Conservation (phyloP, 2,888 invertebrate species). For the Zaprionus obscuricornis region DNA sequence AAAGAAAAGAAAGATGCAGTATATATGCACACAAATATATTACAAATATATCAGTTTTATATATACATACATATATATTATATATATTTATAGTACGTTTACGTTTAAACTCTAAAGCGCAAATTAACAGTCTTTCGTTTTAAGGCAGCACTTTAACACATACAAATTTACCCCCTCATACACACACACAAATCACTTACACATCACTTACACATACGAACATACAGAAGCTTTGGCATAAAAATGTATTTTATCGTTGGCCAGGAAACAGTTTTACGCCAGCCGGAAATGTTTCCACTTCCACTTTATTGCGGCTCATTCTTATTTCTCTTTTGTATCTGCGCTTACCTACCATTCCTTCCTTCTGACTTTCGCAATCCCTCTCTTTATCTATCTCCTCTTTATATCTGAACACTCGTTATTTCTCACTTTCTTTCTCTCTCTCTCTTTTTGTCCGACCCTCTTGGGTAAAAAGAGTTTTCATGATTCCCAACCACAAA, state of each 20-base stretch:
- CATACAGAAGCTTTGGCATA: constrained; percentile 64
- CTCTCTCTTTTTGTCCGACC: background rate
- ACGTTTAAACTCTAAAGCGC: constrained; percentile 56
- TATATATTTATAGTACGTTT: background rate
- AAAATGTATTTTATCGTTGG: constrained; percentile 78
- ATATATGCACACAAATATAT: too few relatives aligned
- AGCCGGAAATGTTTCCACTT: constrained; percentile 76
- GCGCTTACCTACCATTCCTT: too few relatives aligned
- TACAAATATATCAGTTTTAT: too few relatives aligned
- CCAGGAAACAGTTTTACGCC: constrained; percentile 77
- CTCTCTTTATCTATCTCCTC: constrained; percentile 16
- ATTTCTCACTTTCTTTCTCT: background rate
- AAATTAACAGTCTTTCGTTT: constrained; percentile 69
- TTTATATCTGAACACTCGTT: background rate
- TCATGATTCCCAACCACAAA: constrained; percentile 30
- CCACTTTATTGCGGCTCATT: constrained; percentile 53
- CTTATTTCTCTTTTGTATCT: constrained; percentile 44
- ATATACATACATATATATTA: background rate
- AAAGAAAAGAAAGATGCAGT: too few relatives aligned
- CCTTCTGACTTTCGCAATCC: too few relatives aligned
- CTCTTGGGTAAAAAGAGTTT: constrained; percentile 22
- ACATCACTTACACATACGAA: constrained; percentile 14
- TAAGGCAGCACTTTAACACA: constrained; percentile 26
- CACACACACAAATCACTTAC: background rate
- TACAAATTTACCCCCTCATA: constrained; percentile 18